Base-by-base conservation (phyloP, 1,140 invertebrate species). In the Hypothenemus hampei region DNA sequence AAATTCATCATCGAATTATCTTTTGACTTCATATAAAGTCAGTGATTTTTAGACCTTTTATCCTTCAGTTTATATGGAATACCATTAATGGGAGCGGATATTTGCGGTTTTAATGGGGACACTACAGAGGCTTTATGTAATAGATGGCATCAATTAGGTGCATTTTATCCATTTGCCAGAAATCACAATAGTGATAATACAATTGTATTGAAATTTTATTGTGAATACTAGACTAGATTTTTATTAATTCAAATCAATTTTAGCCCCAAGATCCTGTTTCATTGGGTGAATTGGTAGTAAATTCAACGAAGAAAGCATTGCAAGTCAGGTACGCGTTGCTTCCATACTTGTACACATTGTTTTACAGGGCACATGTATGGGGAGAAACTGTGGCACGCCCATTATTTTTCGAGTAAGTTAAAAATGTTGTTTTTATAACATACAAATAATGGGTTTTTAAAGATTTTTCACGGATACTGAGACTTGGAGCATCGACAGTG, bases 21-120 rank as follows among this genome's bases (percentile, higher is more conserved):
- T n/a, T n/a, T n/a, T n/a, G n/a, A 21, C 1, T 43, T 21, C 22
- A 20, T 21, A 43, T 43, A 7, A 11, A n/a, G 5, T 19, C 20
- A 19, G 10, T 46, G 20, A 49, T 41, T 46, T 54, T 50, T 15
- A 79, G 85, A 85, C 60, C 75, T 92, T 43, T 70, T 94, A 15
- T 83, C 81, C 62, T 91, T 86, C 71, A 88, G 83, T 62, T 70
- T 95, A 41, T 93, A 90, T 73, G 91, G 91, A 44, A 82, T 91
- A 20, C 86, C 89, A 7, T 77, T 91, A 77, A 83, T 91, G 69
- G 92, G 91, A 1, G 85, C 90, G 3, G 91, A 95, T 71, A 93
- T 95, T 59, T 95, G 92, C 74, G 92, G 91, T 1, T 95, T 93
- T 72, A 78, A 79, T 63, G 82, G 81, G 3, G 83, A 91, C 66